phyloP scores from a whole-genome alignment of 92 coral and sea anemone species.

The Virgularia gustaviana region DNA sequence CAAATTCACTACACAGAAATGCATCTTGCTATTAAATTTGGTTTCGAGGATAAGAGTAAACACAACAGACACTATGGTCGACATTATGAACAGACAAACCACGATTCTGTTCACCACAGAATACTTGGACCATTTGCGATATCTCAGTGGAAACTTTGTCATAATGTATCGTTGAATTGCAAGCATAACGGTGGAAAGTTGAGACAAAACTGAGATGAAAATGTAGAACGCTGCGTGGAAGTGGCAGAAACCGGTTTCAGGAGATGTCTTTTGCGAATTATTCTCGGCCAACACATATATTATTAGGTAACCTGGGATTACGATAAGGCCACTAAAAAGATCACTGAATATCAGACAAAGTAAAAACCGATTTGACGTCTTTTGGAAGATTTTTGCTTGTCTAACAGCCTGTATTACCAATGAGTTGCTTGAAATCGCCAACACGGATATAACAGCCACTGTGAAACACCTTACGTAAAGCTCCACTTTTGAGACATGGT shows the following conservation, averaged over 20 bases:
- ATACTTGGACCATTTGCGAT: constrained; percentile 5
- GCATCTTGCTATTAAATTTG: not conserved
- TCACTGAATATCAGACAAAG: constrained; percentile 13
- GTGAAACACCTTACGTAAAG: not conserved
- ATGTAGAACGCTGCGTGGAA: not conserved
- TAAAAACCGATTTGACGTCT: not conserved
- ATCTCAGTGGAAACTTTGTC: constrained; percentile 6
- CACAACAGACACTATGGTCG: not conserved
- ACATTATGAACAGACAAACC: not conserved
- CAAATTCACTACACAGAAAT: constrained; percentile 1
- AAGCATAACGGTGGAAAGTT: not conserved
- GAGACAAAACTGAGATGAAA: not conserved
- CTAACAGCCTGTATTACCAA: not conserved
- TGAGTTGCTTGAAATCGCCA: constrained; percentile 2
- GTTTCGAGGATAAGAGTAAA: not conserved
- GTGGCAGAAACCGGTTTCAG: not conserved
- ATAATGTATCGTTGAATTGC: constrained; percentile 6
- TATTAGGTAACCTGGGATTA: constrained; percentile 1
- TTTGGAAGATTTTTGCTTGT: not conserved
- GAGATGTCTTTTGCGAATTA: not conserved
- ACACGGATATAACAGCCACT: not conserved
- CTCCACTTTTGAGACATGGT: not conserved
- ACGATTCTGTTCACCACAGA: not conserved
- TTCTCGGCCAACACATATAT: not conserved
- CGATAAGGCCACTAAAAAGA: not conserved